A percentile compares a stretch with the other conserved stretches of the same genome.
These are phyloP conservation scores for Cryptocheilus praepositus DNA, from an alignment of 2,888 invertebrate genomes.

Conservation along the genomic window DNA sequence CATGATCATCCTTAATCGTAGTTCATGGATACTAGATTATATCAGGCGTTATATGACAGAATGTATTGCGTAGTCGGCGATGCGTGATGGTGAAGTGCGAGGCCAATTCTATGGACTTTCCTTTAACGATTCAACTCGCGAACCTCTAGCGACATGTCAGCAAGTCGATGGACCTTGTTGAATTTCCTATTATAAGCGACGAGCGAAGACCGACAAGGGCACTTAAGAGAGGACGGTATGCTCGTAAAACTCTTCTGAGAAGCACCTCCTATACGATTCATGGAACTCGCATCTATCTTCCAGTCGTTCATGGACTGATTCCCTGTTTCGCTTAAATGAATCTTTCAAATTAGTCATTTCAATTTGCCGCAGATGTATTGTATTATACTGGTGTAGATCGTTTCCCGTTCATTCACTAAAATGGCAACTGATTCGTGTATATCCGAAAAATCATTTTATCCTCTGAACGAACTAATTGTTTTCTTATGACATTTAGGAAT, in stretches of 20 bases:
- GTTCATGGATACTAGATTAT: constrained; percentile 3
- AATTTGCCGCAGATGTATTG: too few relatives aligned
- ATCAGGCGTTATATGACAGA: constrained; percentile 10
- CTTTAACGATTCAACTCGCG: constrained; percentile 29
- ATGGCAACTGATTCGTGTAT: too few relatives aligned
- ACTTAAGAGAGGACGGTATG: constrained; percentile 14
- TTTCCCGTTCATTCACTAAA: too few relatives aligned
- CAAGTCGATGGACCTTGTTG: constrained; percentile 16
- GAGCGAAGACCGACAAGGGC: constrained; percentile 34
- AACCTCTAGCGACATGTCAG: constrained; percentile 22
- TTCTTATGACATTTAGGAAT: too few relatives aligned
- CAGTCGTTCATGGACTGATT: too few relatives aligned
- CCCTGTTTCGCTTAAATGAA: too few relatives aligned
- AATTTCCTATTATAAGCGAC: constrained; percentile 24
- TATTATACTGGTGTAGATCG: too few relatives aligned
- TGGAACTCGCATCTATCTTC: too few relatives aligned
- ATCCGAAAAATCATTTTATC: too few relatives aligned
- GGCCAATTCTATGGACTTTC: constrained; percentile 29
- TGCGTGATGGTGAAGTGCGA: constrained; percentile 43
- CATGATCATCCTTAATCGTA: not conserved
- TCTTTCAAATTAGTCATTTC: too few relatives aligned
- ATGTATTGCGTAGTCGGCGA: constrained; percentile 33
- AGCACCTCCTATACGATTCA: constrained; percentile 12
- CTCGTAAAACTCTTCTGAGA: constrained; percentile 33
- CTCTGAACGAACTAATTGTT: too few relatives aligned